Evolutionary conservation across 2,797 vertebrate species (phyloP).

Genomic region (Florisuga fusca): DNA sequence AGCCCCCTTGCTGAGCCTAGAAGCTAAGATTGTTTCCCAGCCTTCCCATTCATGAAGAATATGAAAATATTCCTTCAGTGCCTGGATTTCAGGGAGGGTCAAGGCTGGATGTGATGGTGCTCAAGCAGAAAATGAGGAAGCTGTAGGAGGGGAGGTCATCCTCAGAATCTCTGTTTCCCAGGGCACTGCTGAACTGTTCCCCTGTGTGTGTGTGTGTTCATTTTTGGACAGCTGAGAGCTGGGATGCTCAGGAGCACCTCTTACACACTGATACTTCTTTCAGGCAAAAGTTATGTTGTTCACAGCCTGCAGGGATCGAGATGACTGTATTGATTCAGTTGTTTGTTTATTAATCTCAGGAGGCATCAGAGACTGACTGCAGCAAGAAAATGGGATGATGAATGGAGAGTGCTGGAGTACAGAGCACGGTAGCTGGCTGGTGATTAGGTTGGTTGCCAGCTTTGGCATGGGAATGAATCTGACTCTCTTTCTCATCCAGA

Average conservation of each 20-base stretch:
- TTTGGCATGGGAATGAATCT: neutral
- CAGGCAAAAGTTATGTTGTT: neutral
- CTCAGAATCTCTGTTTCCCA: neutral
- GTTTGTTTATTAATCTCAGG: slow-evolving; percentile 54
- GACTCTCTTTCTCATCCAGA: neutral
- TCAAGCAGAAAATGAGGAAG: neutral
- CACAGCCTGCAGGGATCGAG: slow-evolving; percentile 31
- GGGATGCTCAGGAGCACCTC: neutral
- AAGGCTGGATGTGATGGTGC: neutral
- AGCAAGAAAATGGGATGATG: neutral
- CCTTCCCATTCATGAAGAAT: neutral
- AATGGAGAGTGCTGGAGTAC: neutral
- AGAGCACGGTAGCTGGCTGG: neutral
- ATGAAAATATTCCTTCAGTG: neutral
- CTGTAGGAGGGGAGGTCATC: neutral
- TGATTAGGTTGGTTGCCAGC: neutral
- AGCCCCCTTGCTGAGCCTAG: neutral
- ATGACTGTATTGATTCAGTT: slow-evolving; percentile 56
- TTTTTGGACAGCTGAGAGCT: neutral
- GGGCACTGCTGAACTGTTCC: neutral
- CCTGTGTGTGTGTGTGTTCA: neutral
- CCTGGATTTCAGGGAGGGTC: neutral
- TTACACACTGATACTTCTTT: neutral
- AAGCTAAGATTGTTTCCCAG: neutral
- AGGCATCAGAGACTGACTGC: slow-evolving; percentile 41